phyloP scores from a whole-genome alignment of 1,140 invertebrate species.

The Sarcophaga bullata region DNA sequence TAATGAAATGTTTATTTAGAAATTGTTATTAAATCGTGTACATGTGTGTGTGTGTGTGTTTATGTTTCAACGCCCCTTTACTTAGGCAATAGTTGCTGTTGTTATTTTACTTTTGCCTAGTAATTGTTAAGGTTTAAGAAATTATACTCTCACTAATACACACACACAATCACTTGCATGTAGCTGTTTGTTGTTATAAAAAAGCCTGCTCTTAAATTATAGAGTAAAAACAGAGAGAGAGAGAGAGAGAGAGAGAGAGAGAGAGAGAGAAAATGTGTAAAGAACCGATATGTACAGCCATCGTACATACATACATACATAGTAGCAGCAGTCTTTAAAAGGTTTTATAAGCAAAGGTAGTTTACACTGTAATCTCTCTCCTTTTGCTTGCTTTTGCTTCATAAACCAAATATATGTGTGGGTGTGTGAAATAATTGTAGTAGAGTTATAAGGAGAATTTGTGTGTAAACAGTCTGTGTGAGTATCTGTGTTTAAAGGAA shows the following conservation, averaged over 20 bases:
- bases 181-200: too few species aligned
- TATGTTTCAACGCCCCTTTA: neutral
- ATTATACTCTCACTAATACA: neutral
- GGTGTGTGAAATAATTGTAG: neutral
- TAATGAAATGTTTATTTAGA: constrained; percentile 19
- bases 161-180: neutral
- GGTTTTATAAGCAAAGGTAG: too few species aligned
- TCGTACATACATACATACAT: too few species aligned
- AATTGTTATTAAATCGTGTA: neutral
- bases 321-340: too few species aligned
- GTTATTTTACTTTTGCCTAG: neutral
- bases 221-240: too few species aligned
- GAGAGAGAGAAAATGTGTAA: too few species aligned
- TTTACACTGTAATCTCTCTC: neutral
- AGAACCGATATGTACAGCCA: too few species aligned
- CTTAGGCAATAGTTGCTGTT: neutral
- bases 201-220: too few species aligned
- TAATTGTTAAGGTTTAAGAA: neutral
- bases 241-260: too few species aligned
- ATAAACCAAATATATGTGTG: neutral
- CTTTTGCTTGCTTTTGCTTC: neutral
- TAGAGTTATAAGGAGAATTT: too few species aligned
- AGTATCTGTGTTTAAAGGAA: constrained; percentile 3
- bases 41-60: too few species aligned
- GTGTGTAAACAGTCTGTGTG: neutral